Evolutionary conservation across 1,140 invertebrate species (phyloP).

Genomic region (Leptopilina clavipes): DNA sequence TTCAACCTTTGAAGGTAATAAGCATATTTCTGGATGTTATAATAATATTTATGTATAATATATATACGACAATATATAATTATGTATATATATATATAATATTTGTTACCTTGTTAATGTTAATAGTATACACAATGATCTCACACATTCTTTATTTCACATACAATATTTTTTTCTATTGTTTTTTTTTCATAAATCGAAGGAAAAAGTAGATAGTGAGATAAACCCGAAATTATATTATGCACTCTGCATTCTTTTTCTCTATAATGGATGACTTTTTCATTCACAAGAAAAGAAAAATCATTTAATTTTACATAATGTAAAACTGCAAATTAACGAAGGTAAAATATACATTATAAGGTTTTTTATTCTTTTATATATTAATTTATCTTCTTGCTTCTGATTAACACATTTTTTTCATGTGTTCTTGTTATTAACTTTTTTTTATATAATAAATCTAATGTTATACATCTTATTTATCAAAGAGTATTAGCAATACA

Average conservation of each 20-base stretch:
- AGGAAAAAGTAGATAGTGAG: conserved; percentile 51
- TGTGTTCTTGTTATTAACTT: conserved; percentile 24
- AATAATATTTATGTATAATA: conserved; percentile 51
- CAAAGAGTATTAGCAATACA: conserved; percentile 1
- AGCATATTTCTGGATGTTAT: conserved; percentile 63
- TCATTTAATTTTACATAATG: conserved; percentile 40
- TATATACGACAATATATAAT: conserved; percentile 53
- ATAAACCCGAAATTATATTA: conserved; percentile 43
- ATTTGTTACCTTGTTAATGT: conserved; percentile 57
- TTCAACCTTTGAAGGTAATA: conserved; percentile 61
- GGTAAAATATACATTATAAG: conserved; percentile 52
- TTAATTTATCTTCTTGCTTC: not conserved
- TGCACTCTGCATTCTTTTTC: conserved; percentile 38
- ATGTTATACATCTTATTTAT: conserved; percentile 14
- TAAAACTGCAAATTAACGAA: conserved; percentile 60
- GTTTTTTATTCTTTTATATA: conserved; percentile 45
- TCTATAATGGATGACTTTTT: conserved; percentile 44
- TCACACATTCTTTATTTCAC: conserved; percentile 31
- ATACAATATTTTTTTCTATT: conserved; percentile 38
- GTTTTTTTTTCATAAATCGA: conserved; percentile 48
- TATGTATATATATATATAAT: conserved; percentile 43
- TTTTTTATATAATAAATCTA: conserved; percentile 10
- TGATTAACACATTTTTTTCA: conserved; percentile 9
- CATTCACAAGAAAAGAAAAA: conserved; percentile 35
- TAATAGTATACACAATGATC: conserved; percentile 66